Base-by-base conservation (phyloP, 2,113 vertebrate species). In the Galbula dea region DNA sequence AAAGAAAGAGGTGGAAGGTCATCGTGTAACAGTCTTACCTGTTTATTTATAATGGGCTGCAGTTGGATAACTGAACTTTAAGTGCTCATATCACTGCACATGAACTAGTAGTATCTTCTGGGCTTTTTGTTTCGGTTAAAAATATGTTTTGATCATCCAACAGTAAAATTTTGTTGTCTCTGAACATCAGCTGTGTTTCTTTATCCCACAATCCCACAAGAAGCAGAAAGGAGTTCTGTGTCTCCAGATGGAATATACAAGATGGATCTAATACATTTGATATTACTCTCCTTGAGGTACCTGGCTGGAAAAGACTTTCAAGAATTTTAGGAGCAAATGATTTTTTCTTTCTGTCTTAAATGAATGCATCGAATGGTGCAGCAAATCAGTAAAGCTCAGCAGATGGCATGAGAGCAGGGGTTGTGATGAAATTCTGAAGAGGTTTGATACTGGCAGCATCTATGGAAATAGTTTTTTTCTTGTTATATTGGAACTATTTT, bases 61-160 rank as follows among this genome's bases (percentile, higher is more conserved):
- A 69, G 13, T 17, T 46, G 11, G 3, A 69, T 37, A 82, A 57
- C 8, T 52, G 34, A 67, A 29, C 8, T 5, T 54, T 34, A 49
- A 58, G 39, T 63, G 22, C 2, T 84, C 37, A 10, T 39, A 36
- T 39, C 13, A n/a, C 20, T 51, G 4, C 20, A 52, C 37, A 14
- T 36, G 21, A 52, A 89, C 10, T 54, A n/a, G 23, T n/a, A 45
- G 6, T 17, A 51, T 18, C 8, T 49, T 41, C 18, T 59, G 59
- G 7, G 5, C 20, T 20, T 30, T 57, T 19, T 30, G 11, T 21
- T 13, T 54, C 2, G 2, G 0, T 43, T 43, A 5, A 3, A 18
- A 26, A 12, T 2, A 12, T 7, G 1, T 13, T 43, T 59, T 46
- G 0, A 19, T 39, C 54, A 7, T 43, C 23, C 82, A 36, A 22